phyloP scores from a whole-genome alignment of 2,888 invertebrate genomes.

The Caenorhabditis sp. region DNA sequence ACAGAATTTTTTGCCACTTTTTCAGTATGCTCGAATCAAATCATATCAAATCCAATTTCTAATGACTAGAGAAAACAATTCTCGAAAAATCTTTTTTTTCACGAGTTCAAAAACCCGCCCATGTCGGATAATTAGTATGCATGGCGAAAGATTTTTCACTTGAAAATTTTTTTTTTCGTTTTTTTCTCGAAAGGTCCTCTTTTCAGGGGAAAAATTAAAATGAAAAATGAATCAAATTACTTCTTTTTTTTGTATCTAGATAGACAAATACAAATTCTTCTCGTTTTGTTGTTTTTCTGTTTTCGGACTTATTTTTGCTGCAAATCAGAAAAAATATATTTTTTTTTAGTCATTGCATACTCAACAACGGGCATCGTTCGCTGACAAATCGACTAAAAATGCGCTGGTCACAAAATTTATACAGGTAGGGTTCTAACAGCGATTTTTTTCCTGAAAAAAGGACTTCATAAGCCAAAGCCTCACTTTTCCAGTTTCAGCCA shows the following conservation, averaged over 20 bases:
- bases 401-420: slow-evolving; percentile 22
- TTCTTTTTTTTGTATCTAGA: background rate
- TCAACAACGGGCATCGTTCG: slow-evolving; percentile 35
- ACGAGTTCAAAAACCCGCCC: background rate
- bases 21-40: no score
- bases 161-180: background rate
- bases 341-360: slow-evolving; percentile 25
- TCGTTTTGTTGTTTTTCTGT: slow-evolving; percentile 2
- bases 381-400: slow-evolving; percentile 2
- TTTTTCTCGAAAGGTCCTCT: no score
- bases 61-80: no score
- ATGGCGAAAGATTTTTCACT: background rate
- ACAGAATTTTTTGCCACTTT: no score
- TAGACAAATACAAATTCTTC: background rate
- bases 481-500: no score
- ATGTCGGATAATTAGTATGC: background rate
- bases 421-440: slow-evolving; percentile 14
- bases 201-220: background rate
- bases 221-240: background rate
- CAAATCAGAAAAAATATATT: background rate
- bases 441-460: background rate
- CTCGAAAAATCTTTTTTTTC: background rate
- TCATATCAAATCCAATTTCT: no score
- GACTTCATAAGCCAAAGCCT: no score
- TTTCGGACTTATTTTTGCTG: background rate